phyloP scores from a whole-genome alignment of 2,113 vertebrate species.

The Cephalopholis sonnerati region DNA sequence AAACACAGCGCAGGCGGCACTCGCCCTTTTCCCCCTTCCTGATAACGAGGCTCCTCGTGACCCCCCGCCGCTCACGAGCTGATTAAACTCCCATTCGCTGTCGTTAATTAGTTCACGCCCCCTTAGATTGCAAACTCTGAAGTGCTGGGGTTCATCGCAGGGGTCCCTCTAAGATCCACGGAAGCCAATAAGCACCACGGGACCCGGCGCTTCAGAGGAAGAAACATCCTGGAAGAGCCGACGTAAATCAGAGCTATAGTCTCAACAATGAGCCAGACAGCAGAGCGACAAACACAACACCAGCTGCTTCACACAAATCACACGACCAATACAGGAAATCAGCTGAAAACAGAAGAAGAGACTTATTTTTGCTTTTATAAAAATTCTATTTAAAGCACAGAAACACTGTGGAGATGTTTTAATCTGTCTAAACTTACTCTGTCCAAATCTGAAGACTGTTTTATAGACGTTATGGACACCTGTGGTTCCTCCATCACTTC shows the following conservation, averaged over 20 bases:
- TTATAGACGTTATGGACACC: too few species aligned
- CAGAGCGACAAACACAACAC: background rate
- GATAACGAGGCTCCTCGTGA: background rate
- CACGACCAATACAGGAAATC: background rate
- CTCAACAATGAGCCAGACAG: slow-evolving; percentile 5
- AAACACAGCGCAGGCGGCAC: slow-evolving; percentile 6
- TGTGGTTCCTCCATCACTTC: too few species aligned
- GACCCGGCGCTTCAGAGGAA: background rate
- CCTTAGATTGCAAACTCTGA: slow-evolving; percentile 12
- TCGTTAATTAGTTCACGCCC: slow-evolving; percentile 46
- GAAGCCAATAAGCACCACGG: slow-evolving; percentile 18
- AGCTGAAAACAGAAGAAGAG: background rate
- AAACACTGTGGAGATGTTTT: too few species aligned
- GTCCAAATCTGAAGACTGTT: too few species aligned
- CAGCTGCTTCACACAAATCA: slow-evolving; percentile 39
- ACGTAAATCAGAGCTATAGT: slow-evolving; percentile 22
- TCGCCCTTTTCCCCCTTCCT: slow-evolving; percentile 1
- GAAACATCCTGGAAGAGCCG: background rate
- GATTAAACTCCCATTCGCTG: slow-evolving; percentile 43
- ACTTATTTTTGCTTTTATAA: background rate
- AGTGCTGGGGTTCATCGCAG: background rate
- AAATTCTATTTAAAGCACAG: background rate
- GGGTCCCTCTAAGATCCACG: slow-evolving; percentile 8
- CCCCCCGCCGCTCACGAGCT: background rate
- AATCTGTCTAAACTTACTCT: too few species aligned